Conservation (phyloP, 1,140 invertebrate species). For the Brachionus rubens region DNA sequence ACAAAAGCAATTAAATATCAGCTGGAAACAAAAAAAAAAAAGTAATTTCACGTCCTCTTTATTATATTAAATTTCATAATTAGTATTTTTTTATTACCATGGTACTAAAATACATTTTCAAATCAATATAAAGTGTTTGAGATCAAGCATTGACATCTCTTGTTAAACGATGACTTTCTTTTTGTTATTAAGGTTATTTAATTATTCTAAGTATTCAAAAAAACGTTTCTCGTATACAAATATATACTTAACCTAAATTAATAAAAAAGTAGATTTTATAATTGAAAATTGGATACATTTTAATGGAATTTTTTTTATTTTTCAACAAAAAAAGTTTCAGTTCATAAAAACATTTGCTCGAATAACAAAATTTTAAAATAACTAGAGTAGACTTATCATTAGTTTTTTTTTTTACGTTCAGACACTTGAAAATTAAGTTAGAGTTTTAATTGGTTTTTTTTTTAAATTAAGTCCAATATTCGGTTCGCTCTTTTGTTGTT, state of each 20-base stretch:
- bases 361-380: not conserved
- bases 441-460: slow-evolving; percentile 25
- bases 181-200: too few species aligned
- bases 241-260: slow-evolving; percentile 24
- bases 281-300: slow-evolving; percentile 28
- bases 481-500: too few species aligned
- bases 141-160: slow-evolving; percentile 2
- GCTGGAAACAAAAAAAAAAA: not conserved
- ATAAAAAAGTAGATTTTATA: not conserved
- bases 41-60: too few species aligned
- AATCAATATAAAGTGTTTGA: slow-evolving; percentile 20
- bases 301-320: slow-evolving; percentile 28
- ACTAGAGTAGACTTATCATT: slow-evolving; percentile 15
- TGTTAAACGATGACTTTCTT: too few species aligned
- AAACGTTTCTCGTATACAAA: slow-evolving; percentile 21
- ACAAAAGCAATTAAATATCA: too few species aligned
- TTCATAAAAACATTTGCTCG: slow-evolving; percentile 21
- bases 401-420: not conserved
- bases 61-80: too few species aligned
- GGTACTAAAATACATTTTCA: slow-evolving; percentile 16
- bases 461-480: not conserved
- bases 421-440: slow-evolving; percentile 8
- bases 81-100: slow-evolving; percentile 16
- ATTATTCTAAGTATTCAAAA: too few species aligned
- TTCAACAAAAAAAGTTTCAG: not conserved